phyloP scores from a whole-genome alignment of 2,797 vertebrate species.

The Neomorphus geoffroyi region DNA sequence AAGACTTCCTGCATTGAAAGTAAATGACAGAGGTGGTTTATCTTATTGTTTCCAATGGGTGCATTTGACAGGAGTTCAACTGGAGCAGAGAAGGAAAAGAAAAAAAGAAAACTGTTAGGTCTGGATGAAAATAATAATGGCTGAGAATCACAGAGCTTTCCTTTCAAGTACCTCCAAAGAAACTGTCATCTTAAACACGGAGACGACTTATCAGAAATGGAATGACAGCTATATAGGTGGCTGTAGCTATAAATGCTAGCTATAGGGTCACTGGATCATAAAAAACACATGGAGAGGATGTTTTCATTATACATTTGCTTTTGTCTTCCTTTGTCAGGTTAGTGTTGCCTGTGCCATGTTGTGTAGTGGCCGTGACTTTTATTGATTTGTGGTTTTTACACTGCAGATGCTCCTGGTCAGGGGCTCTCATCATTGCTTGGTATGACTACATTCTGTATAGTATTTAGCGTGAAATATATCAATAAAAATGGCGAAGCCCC shows the following conservation, averaged over 20 bases:
- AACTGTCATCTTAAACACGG: conserved; percentile 40
- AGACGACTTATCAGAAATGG: not conserved
- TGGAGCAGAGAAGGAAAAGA: conserved; percentile 11
- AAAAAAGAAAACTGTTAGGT: conserved; percentile 28
- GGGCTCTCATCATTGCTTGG: conserved; percentile 14
- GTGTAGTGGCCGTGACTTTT: conserved; percentile 4
- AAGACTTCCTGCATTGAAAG: conserved; percentile 58
- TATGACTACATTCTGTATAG: not conserved
- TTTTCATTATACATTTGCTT: conserved; percentile 54
- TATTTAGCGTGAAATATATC: conserved; percentile 42
- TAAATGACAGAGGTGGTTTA: conserved; percentile 73
- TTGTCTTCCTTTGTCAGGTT: conserved; percentile 53
- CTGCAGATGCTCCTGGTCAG: conserved; percentile 34
- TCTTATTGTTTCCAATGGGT: conserved; percentile 70
- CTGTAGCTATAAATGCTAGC: conserved; percentile 41
- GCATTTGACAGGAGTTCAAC: conserved; percentile 65
- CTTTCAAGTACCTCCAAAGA: conserved; percentile 55
- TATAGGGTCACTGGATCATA: conserved; percentile 44
- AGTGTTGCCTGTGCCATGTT: conserved; percentile 33
- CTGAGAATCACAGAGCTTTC: not conserved
- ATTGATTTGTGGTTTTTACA: conserved; percentile 45
- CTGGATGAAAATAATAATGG: conserved; percentile 61
- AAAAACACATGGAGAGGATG: conserved; percentile 40
- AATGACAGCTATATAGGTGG: conserved; percentile 49
- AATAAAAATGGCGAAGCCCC: not conserved